These are phyloP conservation scores for Sarcophaga bullata DNA, from an alignment of 1,140 invertebrate genomes.

Conservation along the genomic window DNA sequence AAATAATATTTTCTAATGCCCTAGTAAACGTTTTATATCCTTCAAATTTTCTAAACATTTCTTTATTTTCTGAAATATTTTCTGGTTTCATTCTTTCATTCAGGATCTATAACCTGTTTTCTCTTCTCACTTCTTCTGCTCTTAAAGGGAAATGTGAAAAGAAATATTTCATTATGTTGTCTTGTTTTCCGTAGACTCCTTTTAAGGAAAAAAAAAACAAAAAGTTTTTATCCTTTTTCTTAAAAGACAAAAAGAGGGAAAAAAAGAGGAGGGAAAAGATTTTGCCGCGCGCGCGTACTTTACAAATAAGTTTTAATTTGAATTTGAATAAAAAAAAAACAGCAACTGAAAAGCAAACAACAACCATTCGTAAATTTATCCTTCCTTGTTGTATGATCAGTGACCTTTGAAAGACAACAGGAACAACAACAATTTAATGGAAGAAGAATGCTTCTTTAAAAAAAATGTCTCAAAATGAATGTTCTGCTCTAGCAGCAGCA, in stretches of 20 bases:
- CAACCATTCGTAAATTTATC: background rate
- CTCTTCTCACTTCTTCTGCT: background rate
- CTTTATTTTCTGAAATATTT: background rate
- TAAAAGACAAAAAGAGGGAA: background rate
- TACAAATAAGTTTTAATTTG: slow-evolving; percentile 33
- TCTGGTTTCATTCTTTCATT: background rate
- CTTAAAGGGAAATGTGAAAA: background rate
- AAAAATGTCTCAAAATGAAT: slow-evolving; percentile 13
- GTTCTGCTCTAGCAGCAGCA: background rate
- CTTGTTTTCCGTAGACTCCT: background rate
- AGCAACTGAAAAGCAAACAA: background rate
- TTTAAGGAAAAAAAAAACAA: background rate
- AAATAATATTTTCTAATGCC: slow-evolving; percentile 9
- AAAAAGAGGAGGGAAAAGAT: slow-evolving; percentile 29
- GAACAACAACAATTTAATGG: slow-evolving; percentile 14
- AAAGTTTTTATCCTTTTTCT: background rate
- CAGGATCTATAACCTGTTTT: background rate
- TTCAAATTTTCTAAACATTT: background rate
- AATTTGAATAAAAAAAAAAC: slow-evolving; percentile 26
- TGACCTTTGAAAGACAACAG: slow-evolving; percentile 27
- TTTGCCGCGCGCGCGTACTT: slow-evolving; percentile 30
- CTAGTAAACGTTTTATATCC: background rate
- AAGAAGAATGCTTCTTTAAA: background rate
- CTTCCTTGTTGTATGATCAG: slow-evolving; percentile 34
- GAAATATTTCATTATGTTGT: background rate